Conservation (phyloP, 2,113 vertebrate species). For the Capreolus pygargus region DNA sequence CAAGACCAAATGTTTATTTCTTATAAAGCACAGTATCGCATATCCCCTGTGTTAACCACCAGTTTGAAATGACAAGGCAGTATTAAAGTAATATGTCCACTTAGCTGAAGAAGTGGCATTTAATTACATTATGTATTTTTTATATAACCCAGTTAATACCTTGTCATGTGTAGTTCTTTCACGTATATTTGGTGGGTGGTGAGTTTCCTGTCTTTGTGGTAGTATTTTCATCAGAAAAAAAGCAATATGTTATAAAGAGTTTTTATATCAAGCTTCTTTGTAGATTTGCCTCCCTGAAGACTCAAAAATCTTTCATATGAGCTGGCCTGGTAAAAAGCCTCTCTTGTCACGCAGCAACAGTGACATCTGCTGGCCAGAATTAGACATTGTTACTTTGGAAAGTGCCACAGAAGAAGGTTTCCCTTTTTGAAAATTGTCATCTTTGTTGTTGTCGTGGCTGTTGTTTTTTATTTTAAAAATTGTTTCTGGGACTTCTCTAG, state of each 20-base stretch:
- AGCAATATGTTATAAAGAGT: not conserved
- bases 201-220: not conserved
- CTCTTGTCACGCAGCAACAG: constrained; percentile 10
- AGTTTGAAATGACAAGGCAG: not conserved
- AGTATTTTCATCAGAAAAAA: not conserved
- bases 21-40: not conserved
- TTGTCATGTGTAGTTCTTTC: not conserved
- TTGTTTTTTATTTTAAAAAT: not conserved
- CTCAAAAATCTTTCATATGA: not conserved
- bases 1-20: not conserved
- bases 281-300: not conserved
- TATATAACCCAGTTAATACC: not conserved
- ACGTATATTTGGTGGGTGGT: not conserved
- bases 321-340: fast-evolving
- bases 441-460: not conserved
- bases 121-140: not conserved
- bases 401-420: not conserved
- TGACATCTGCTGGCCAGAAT: constrained; percentile 72
- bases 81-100: not conserved
- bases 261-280: not conserved
- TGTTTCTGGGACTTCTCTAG: not conserved
- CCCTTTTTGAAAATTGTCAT: not conserved
- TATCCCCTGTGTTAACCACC: not conserved
- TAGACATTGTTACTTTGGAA: constrained; percentile 7
- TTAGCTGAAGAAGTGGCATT: not conserved